Conservation (phyloP, 2,113 vertebrate genomes). For the Lanius collurio region DNA sequence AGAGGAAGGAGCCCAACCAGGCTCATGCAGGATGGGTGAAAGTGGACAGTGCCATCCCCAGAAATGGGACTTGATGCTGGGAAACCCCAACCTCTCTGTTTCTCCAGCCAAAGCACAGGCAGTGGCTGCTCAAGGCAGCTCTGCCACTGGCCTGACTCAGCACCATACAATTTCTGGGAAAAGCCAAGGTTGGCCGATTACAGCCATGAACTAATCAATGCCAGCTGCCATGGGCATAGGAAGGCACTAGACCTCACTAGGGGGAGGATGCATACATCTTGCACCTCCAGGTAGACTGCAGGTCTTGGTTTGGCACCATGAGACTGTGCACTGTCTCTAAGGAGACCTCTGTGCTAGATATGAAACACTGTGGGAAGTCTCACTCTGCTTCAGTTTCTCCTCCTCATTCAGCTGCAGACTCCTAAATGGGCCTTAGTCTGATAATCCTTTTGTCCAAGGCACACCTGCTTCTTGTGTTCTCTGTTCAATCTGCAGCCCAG, state of each 20-base stretch:
- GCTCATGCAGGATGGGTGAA: neutral
- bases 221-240: rapidly evolving
- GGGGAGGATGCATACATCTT: neutral
- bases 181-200: rapidly evolving
- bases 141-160: neutral
- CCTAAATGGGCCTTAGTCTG: neutral
- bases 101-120: neutral
- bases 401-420: neutral
- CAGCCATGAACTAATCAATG: rapidly evolving
- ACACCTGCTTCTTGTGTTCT: neutral
- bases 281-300: rapidly evolving
- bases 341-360: neutral
- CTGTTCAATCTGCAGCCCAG: neutral
- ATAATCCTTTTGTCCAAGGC: constrained; percentile 15
- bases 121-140: rapidly evolving
- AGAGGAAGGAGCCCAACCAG: neutral
- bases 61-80: neutral
- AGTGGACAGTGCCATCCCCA: rapidly evolving
- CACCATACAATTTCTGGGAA: neutral
- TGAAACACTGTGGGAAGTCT: neutral
- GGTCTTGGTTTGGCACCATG: rapidly evolving
- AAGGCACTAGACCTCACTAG: neutral
- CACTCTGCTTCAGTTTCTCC: neutral
- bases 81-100: neutral
- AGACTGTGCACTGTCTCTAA: neutral